A percentile compares a stretch with the other conserved stretches of the same genome.
phyloP scores from a whole-genome alignment of 2,888 invertebrate species.

The Iphiclides podalirius region DNA sequence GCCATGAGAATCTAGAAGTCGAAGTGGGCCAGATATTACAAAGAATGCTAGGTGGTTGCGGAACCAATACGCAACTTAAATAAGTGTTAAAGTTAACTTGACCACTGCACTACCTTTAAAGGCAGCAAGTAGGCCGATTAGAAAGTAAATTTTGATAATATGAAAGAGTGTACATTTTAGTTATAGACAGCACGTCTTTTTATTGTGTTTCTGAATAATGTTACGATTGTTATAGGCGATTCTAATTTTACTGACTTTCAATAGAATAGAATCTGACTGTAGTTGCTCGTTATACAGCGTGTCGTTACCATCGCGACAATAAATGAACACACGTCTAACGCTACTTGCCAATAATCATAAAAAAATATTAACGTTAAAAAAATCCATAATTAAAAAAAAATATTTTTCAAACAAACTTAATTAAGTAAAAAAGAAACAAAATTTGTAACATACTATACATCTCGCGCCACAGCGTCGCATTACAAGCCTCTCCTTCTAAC shows the following conservation, averaged over 20 bases:
- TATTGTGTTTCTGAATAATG: slow-evolving; percentile 4
- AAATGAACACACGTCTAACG: no score
- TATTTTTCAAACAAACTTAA: no score
- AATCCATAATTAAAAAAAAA: no score
- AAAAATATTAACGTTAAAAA: no score
- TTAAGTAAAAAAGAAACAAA: no score
- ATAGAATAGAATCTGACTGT: not conserved
- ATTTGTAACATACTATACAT: no score
- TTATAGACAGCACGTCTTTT: slow-evolving; percentile 2
- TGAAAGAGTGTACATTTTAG: slow-evolving; percentile 14
- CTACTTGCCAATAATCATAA: no score
- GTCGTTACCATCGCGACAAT: no score
- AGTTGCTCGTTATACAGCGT: not conserved
- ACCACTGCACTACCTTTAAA: slow-evolving; percentile 39
- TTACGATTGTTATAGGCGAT: not conserved
- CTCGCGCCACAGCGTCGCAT: no score
- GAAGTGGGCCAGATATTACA: slow-evolving; percentile 50
- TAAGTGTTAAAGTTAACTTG: slow-evolving; percentile 47
- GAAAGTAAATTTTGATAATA: slow-evolving; percentile 38
- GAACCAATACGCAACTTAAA: slow-evolving; percentile 42
- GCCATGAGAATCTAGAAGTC: slow-evolving; percentile 9
- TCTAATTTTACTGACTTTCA: slow-evolving; percentile 3
- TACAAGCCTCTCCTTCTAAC: no score
- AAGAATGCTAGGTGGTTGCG: slow-evolving; percentile 57
- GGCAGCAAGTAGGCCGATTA: slow-evolving; percentile 39